Evolutionary conservation across 2,797 vertebrate species (phyloP).

Genomic region (Acanthopagrus latus): DNA sequence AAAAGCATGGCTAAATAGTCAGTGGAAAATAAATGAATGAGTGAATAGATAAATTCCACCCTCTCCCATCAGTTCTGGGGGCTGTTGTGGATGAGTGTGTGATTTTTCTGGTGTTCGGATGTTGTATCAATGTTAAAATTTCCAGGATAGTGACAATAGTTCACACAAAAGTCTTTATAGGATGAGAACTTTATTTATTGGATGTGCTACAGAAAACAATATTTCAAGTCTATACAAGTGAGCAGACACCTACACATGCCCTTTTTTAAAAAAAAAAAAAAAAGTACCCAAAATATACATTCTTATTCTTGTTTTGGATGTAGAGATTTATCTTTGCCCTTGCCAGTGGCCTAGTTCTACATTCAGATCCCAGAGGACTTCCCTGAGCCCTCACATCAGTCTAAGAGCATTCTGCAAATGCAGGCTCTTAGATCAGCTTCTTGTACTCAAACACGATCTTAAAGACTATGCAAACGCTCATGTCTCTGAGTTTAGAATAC

Average conservation of each 20-base stretch:
- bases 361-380: conserved; percentile 50
- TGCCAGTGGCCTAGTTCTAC: conserved; percentile 57
- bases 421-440: conserved; percentile 22
- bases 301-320: conserved; percentile 17
- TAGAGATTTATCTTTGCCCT: conserved; percentile 52
- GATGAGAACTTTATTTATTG: background rate
- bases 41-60: no score
- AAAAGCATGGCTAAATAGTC: no score
- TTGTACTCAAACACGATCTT: conserved; percentile 16
- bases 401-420: conserved; percentile 34
- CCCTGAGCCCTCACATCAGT: conserved; percentile 29
- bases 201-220: background rate
- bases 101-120: no score
- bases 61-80: no score
- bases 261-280: background rate
- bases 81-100: no score
- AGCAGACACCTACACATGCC: background rate
- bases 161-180: background rate
- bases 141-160: no score
- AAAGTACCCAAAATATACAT: background rate
- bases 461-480: no score
- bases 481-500: no score
- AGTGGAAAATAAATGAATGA: no score
- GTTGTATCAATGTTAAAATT: no score
- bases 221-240: background rate